A percentile compares a stretch with the other conserved stretches of the same genome.
Evolutionary conservation across 2,113 vertebrate species (phyloP).

Genomic region (Scytalopus superciliaris): DNA sequence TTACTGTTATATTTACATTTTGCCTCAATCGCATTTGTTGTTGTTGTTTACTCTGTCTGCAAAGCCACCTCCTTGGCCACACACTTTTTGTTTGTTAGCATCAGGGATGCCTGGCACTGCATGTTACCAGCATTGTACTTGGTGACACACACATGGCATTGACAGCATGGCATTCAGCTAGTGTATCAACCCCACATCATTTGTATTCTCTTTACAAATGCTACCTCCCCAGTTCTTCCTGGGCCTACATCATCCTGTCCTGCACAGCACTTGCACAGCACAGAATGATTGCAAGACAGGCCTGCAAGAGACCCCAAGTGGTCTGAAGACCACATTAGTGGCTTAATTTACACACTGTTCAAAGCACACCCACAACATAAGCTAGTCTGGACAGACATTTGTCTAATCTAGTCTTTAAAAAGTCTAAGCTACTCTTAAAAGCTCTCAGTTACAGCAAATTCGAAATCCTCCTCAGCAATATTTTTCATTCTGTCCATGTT

Average conservation of each 20-base stretch:
- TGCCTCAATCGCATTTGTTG: slow-evolving; percentile 41
- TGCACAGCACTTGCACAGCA: neutral
- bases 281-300: neutral
- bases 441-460: slow-evolving; percentile 17
- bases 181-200: neutral
- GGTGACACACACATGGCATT: neutral
- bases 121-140: neutral
- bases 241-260: neutral
- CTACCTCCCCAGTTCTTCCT: neutral
- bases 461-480: neutral
- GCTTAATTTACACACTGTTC: neutral
- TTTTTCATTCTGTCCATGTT: neutral
- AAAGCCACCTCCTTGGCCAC: slow-evolving; percentile 39
- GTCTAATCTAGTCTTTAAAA: slow-evolving; percentile 60
- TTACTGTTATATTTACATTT: slow-evolving; percentile 58
- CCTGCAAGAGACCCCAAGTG: neutral
- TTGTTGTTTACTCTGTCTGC: slow-evolving; percentile 47
- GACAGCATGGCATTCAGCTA: neutral
- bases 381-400: slow-evolving; percentile 32
- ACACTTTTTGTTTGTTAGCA: slow-evolving; percentile 14
- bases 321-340: neutral
- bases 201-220: neutral
- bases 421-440: slow-evolving; percentile 43
- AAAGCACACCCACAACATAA: neutral
- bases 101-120: neutral